These are phyloP conservation scores for Arizona elegans DNA, from an alignment of 2,113 vertebrate genomes.

Conservation along the genomic window DNA sequence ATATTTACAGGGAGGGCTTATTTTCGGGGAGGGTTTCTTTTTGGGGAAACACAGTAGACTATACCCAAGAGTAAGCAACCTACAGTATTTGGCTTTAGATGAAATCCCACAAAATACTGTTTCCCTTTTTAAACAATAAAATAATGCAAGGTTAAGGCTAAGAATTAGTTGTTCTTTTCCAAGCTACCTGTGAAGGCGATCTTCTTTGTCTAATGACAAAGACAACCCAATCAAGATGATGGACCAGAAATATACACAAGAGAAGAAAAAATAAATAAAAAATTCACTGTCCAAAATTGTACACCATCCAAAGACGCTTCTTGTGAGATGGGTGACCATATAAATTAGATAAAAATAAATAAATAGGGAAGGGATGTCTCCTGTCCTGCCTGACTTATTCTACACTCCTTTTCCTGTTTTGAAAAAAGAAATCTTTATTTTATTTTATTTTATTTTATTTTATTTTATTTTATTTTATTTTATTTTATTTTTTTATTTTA, in stretches of 20 bases:
- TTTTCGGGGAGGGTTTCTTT: too few relatives aligned
- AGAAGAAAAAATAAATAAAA: too few relatives aligned
- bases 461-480: too few relatives aligned
- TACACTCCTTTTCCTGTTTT: neutral
- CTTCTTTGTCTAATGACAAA: neutral
- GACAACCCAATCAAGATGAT: neutral
- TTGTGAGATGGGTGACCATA: neutral
- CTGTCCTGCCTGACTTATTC: neutral
- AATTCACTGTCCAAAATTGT: neutral
- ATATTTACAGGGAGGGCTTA: too few relatives aligned
- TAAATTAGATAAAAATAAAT: neutral
- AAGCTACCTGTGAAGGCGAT: neutral
- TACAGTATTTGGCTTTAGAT: neutral
- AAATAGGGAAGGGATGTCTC: neutral
- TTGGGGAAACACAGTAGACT: too few relatives aligned
- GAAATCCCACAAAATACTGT: neutral
- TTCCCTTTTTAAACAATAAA: neutral
- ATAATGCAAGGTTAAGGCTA: neutral
- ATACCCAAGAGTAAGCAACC: neutral
- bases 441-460: too few relatives aligned
- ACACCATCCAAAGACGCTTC: neutral
- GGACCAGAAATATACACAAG: neutral
- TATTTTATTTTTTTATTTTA: too few relatives aligned
- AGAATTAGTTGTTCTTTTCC: neutral
- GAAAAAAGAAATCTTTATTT: neutral